A percentile compares a stretch with the other conserved stretches of the same genome.
Evolutionary conservation across 2,113 vertebrate genomes (phyloP).

Genomic region (Nettapus auritus): DNA sequence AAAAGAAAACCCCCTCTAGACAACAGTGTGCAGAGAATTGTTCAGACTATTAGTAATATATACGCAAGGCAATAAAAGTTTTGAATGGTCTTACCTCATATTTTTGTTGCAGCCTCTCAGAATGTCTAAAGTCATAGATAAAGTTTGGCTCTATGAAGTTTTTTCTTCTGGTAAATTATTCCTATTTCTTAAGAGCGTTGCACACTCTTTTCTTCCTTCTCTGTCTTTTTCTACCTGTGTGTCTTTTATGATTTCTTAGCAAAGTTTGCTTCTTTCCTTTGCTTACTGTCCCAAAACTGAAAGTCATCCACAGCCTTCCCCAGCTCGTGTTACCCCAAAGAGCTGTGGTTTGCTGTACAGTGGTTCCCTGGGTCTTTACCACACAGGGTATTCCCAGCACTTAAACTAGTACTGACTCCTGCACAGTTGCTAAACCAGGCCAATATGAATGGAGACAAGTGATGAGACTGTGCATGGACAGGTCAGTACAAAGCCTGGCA

Average conservation of each 20-base stretch:
- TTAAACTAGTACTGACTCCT: neutral
- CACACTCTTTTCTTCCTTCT: neutral
- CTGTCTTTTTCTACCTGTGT: neutral
- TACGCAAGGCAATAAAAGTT: neutral
- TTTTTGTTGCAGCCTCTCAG: neutral
- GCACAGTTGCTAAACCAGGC: neutral
- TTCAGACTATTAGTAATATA: neutral
- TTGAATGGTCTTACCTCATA: neutral
- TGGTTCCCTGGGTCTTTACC: neutral
- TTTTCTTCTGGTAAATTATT: neutral
- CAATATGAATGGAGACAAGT: neutral
- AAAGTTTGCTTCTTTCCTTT: neutral
- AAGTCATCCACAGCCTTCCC: neutral
- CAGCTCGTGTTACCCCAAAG: neutral
- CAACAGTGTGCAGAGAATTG: neutral
- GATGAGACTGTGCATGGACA: neutral
- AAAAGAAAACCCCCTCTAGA: neutral
- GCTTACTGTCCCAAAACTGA: neutral
- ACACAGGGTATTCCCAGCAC: neutral
- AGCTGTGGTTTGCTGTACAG: neutral
- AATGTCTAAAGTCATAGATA: neutral
- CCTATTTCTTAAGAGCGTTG: fast-evolving
- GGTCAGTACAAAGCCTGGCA: neutral
- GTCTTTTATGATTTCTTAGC: neutral
- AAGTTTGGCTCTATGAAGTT: neutral